Percentiles rank a stretch among this genome's conserved stretches.
These are phyloP conservation scores for Chaetodon trifasciatus DNA, from an alignment of 2,797 vertebrate genomes.

Conservation along the genomic window DNA sequence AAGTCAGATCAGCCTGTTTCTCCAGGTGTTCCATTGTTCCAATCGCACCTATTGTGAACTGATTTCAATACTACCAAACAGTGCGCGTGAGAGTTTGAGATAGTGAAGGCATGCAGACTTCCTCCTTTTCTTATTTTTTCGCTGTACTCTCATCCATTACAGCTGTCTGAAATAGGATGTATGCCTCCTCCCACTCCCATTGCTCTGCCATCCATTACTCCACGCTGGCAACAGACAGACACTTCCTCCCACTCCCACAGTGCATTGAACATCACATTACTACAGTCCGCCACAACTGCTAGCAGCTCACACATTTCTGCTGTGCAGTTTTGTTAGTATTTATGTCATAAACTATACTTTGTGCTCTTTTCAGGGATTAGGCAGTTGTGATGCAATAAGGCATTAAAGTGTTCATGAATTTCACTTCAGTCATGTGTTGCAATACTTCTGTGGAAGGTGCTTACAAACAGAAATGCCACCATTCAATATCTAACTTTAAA, in stretches of 20 bases:
- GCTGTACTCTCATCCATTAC: conserved; percentile 83
- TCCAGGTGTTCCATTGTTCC: conserved; percentile 78
- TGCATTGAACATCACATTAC: conserved; percentile 78
- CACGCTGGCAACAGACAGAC: conserved; percentile 78
- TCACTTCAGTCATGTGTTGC: conserved; percentile 40
- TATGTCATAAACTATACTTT: conserved; percentile 60
- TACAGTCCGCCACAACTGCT: conserved; percentile 64
- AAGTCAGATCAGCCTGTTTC: conserved; percentile 39
- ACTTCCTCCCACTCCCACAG: conserved; percentile 81
- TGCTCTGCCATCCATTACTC: conserved; percentile 83
- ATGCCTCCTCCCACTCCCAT: conserved; percentile 82
- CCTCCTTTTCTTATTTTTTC: conserved; percentile 71
- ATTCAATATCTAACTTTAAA: conserved; percentile 37
- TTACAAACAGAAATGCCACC: conserved; percentile 49
- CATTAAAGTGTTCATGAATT: conserved; percentile 52
- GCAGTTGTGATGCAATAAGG: conserved; percentile 59
- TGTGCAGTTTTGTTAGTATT: conserved; percentile 60
- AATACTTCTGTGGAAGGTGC: conserved; percentile 49
- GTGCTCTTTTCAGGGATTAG: conserved; percentile 52
- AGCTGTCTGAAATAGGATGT: conserved; percentile 83
- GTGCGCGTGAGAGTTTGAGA: conserved; percentile 62
- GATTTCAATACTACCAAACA: conserved; percentile 66
- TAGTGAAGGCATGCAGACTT: conserved; percentile 69
- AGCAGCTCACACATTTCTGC: conserved; percentile 57
- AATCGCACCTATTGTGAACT: conserved; percentile 65